Conservation (phyloP, 53 echinoderm and acorn worm species). For the Arbacia lixula region DNA sequence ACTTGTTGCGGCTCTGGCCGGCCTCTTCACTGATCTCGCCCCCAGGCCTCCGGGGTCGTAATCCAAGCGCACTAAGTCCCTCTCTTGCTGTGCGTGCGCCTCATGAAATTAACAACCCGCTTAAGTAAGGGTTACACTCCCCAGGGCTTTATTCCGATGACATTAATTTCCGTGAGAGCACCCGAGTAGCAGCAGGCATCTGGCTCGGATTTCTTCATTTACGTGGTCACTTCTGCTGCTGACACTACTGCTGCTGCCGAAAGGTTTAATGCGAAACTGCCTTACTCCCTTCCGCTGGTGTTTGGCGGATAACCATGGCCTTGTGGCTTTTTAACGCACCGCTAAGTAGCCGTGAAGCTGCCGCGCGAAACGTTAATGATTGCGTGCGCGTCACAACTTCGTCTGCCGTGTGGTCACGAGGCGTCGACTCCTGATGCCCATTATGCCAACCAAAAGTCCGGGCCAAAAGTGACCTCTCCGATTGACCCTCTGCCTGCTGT, state of each 20-base stretch:
- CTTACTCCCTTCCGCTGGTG: too few species aligned
- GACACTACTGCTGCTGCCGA: background rate
- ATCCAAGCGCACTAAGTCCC: slow-evolving; percentile 22
- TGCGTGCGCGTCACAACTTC: too few species aligned
- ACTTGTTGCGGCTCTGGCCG: slow-evolving; percentile 27
- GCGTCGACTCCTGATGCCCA: too few species aligned
- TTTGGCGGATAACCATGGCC: too few species aligned
- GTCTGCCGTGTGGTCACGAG: too few species aligned
- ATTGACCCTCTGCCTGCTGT: too few species aligned
- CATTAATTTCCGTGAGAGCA: slow-evolving; percentile 55
- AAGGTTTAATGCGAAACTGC: slow-evolving; percentile 12
- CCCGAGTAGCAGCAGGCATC: slow-evolving; percentile 6
- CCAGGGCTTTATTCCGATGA: slow-evolving; percentile 40
- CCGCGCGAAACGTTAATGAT: too few species aligned
- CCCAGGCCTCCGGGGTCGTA: slow-evolving; percentile 16
- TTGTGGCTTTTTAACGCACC: too few species aligned
- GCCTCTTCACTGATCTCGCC: slow-evolving; percentile 30
- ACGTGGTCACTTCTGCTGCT: background rate
- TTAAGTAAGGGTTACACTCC: slow-evolving; percentile 20
- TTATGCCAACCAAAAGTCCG: too few species aligned
- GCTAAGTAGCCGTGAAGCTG: too few species aligned
- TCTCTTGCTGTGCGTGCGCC: slow-evolving; percentile 12
- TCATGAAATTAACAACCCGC: slow-evolving; percentile 35
- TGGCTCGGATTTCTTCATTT: slow-evolving; percentile 49
- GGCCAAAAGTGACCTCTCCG: too few species aligned